phyloP scores from a whole-genome alignment of 2,797 vertebrate species.

The Hydrocynus forskahlii region DNA sequence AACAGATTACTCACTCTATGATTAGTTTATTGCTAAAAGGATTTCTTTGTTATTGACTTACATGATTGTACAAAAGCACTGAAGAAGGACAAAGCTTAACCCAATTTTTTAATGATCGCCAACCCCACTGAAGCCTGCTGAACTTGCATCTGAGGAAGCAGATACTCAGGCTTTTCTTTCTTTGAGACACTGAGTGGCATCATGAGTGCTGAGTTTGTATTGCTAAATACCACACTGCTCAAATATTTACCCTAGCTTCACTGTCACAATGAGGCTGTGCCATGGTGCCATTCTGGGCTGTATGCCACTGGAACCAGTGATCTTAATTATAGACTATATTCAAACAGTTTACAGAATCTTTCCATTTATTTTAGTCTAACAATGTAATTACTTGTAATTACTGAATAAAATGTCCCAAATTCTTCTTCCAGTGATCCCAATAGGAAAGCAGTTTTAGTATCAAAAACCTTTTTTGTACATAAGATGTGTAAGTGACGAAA shows the following conservation, averaged over 20 bases:
- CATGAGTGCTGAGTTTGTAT: background rate
- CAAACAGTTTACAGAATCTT: background rate
- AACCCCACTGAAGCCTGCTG: background rate
- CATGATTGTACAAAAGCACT: background rate
- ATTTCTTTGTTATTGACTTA: background rate
- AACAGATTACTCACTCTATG: conserved; percentile 10
- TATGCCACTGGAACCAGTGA: background rate
- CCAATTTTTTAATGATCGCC: background rate
- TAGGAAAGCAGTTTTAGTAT: too few relatives aligned
- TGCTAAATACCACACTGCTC: conserved; percentile 13
- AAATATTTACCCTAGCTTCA: conserved; percentile 35
- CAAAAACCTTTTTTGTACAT: too few relatives aligned
- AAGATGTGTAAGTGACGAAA: too few relatives aligned
- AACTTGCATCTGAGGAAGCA: background rate
- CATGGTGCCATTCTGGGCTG: background rate
- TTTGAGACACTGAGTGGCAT: background rate
- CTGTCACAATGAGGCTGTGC: background rate
- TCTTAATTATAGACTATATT: background rate
- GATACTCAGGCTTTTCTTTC: background rate
- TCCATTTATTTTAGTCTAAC: background rate
- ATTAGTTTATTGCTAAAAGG: conserved; percentile 15
- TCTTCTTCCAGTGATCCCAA: too few relatives aligned
- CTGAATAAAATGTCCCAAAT: too few relatives aligned
- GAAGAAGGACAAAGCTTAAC: background rate
- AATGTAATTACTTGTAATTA: too few relatives aligned